These are phyloP conservation scores for Sebastes elongatus DNA, from an alignment of 2,797 vertebrate species.

Conservation along the genomic window DNA sequence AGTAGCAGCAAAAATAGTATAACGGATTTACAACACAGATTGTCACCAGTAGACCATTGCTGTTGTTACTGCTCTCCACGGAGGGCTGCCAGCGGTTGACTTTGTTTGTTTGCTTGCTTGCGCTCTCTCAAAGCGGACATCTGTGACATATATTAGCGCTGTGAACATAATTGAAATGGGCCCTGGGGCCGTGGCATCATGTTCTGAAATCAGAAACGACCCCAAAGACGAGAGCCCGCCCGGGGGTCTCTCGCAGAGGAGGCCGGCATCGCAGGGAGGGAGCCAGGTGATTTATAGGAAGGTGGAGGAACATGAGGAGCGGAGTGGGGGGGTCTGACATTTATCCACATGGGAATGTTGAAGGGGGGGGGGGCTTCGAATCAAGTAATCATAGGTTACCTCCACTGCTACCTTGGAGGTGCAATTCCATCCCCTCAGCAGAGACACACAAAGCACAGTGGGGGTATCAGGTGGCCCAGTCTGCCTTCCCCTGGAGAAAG, in stretches of 20 bases:
- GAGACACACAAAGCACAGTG: slow-evolving; percentile 67
- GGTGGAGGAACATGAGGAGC: slow-evolving; percentile 55
- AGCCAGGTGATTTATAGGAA: slow-evolving; percentile 73
- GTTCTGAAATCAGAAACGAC: slow-evolving; percentile 76
- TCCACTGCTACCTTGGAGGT: slow-evolving; percentile 75
- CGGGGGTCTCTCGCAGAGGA: slow-evolving; percentile 39
- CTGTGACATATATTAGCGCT: slow-evolving; percentile 59
- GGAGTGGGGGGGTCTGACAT: slow-evolving; percentile 44
- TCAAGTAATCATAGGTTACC: slow-evolving; percentile 68
- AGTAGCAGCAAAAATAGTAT: neutral
- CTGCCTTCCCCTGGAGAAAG: slow-evolving; percentile 49
- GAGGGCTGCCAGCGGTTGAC: neutral
- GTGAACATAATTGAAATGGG: slow-evolving; percentile 67
- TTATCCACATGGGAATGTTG: slow-evolving; percentile 67
- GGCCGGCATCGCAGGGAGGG: slow-evolving; percentile 19
- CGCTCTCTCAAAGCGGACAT: slow-evolving; percentile 43
- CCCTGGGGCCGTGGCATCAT: slow-evolving; percentile 58
- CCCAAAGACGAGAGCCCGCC: slow-evolving; percentile 47
- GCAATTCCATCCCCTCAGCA: slow-evolving; percentile 70
- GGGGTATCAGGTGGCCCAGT: slow-evolving; percentile 68
- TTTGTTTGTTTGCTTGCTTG: slow-evolving; percentile 58
- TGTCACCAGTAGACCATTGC: neutral
- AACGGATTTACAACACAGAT: neutral
- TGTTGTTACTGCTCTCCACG: neutral
- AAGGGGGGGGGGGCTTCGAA: slow-evolving; percentile 1